Conservation (phyloP, 2,888 invertebrate species). For the Scaptomyza flava region DNA sequence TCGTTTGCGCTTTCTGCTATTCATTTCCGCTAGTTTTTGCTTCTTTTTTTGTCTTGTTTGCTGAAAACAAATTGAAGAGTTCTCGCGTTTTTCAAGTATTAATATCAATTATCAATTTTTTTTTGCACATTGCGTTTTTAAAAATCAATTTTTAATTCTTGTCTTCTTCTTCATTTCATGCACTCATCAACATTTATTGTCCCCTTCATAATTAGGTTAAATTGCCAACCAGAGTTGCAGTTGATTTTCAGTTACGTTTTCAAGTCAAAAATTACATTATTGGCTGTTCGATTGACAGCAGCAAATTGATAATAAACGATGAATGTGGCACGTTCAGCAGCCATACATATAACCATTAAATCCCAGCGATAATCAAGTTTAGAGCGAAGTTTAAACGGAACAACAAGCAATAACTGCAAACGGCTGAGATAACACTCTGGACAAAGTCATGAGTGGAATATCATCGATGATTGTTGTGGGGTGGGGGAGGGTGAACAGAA, state of each 20-base stretch:
- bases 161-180: too few species aligned
- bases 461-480: conserved; percentile 56
- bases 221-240: conserved; percentile 5
- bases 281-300: conserved; percentile 27
- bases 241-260: background rate
- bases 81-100: background rate
- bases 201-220: background rate
- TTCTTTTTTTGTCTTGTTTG: background rate
- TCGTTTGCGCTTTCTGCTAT: background rate
- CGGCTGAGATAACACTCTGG: conserved; percentile 55
- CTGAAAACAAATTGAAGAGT: background rate
- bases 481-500: background rate
- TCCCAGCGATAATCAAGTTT: conserved; percentile 38
- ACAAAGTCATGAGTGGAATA: conserved; percentile 65
- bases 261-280: conserved; percentile 27
- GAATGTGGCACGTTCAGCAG: conserved; percentile 2
- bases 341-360: background rate
- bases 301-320: conserved; percentile 44
- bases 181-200: conserved; percentile 3
- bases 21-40: background rate
- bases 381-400: conserved; percentile 51
- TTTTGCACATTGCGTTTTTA: background rate
- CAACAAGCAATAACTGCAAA: conserved; percentile 37
- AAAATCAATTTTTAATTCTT: background rate
- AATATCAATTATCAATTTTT: conserved; percentile 1